Percentiles rank a stretch among this genome's conserved stretches.
phyloP scores from a whole-genome alignment of 2,797 vertebrate genomes.

The Phoxinus dragarum region DNA sequence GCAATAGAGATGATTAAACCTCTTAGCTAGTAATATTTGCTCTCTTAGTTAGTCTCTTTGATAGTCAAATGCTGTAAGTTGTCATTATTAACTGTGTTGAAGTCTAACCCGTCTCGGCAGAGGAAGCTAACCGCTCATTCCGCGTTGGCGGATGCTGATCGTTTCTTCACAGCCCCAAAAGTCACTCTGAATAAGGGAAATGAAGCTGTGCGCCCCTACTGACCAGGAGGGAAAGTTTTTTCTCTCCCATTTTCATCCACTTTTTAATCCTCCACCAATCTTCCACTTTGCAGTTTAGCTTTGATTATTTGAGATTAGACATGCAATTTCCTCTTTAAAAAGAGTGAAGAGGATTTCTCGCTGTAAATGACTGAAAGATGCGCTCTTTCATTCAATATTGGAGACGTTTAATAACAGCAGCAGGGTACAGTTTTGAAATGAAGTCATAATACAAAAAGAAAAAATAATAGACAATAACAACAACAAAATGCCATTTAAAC shows the following conservation, averaged over 20 bases:
- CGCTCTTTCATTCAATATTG: background rate
- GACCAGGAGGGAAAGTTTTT: background rate
- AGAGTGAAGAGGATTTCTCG: background rate
- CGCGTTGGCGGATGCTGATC: slow-evolving; percentile 46
- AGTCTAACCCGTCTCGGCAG: background rate
- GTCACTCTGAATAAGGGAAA: background rate
- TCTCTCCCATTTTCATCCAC: background rate
- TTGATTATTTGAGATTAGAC: background rate
- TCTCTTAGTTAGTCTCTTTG: slow-evolving; percentile 3
- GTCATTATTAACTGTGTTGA: background rate
- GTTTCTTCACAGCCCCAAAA: slow-evolving; percentile 15
- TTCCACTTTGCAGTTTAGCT: background rate
- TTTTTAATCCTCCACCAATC: background rate
- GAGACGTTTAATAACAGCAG: background rate
- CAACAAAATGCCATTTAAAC: background rate
- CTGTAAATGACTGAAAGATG: background rate
- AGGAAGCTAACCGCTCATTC: slow-evolving; percentile 33
- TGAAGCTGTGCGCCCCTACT: background rate
- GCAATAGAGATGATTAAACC: background rate
- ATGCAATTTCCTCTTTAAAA: background rate
- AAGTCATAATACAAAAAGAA: background rate
- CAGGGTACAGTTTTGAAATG: background rate
- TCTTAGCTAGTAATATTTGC: too few species aligned
- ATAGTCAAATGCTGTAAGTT: background rate
- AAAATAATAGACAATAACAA: background rate